Conservation (phyloP, 2,888 invertebrate genomes). For the Cephus nigrinus region DNA sequence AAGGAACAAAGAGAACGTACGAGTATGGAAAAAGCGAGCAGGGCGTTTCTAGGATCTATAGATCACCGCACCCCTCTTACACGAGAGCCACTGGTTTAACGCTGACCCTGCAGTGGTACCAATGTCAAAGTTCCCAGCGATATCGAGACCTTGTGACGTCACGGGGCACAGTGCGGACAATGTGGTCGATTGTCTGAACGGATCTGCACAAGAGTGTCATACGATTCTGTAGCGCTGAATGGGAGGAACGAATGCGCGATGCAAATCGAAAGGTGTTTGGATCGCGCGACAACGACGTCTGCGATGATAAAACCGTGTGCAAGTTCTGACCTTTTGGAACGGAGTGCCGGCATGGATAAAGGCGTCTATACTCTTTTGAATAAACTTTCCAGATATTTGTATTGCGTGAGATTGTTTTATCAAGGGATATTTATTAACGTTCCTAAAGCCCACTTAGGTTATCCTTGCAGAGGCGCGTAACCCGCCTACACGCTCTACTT, state of each 20-base stretch:
- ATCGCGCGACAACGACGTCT: not conserved
- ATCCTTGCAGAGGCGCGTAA: not conserved
- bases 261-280: not conserved
- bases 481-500: constrained; percentile 28
- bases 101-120: constrained; percentile 9
- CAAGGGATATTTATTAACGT: not conserved
- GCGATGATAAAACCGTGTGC: not conserved
- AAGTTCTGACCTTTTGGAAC: not conserved
- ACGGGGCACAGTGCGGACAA: not conserved
- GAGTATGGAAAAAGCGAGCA: not conserved
- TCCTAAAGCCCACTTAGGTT: not conserved
- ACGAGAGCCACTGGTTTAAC: not conserved
- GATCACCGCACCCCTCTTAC: constrained; percentile 4
- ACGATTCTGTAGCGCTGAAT: not conserved
- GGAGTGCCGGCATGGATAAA: not conserved
- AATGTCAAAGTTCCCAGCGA: constrained; percentile 44
- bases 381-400: not conserved
- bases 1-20: not conserved
- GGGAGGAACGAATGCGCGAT: not conserved
- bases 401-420: not conserved
- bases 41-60: not conserved
- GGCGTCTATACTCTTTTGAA: not conserved
- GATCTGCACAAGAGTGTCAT: not conserved
- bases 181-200: not conserved
- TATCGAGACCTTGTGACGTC: constrained; percentile 36